Evolutionary conservation across 23 tunicate species (phyloP), one percentile per base, ranked within the genome.

Genomic region (Clavelina lepadiformis): DNA sequence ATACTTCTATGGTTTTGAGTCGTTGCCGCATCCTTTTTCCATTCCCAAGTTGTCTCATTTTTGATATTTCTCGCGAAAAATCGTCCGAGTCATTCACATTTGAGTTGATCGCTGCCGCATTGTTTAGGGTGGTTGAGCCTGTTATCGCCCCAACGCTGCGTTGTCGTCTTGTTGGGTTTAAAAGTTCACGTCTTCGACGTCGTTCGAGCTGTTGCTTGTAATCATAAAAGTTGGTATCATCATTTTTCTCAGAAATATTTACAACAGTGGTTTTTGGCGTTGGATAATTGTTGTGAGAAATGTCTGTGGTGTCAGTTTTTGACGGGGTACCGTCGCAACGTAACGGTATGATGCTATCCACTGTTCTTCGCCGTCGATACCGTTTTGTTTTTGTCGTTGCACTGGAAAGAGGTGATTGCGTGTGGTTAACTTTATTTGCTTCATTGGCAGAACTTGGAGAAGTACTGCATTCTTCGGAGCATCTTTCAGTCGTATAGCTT

Each of bases 351-450:
- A 71, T 56, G 31, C 56, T 71, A 25, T n/a, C 65, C 25, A 71
- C 51, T 2, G 76, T 71, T 32, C 65, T 32, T 55, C 76, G 64
- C 6, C 76, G 50, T 20, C 76, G 35, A 46, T 55, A 41, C 34
- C 65, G 64, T 31, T 38, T 71, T 25, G 76, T 33, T 41, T 41
- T 11, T n/a, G n/a, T n/a, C n/a, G n/a, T n/a, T n/a, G n/a, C n/a
- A n/a, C n/a, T n/a, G n/a, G n/a, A n/a, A n/a, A n/a, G n/a, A n/a
- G n/a, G n/a, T n/a, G n/a, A n/a, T n/a, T n/a, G n/a, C n/a, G n/a
- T n/a, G n/a, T n/a, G n/a, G n/a, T n/a, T n/a, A n/a, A n/a, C n/a
- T n/a, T n/a, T n/a, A n/a, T n/a, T n/a, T n/a, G n/a, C n/a, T n/a
- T n/a, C n/a, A n/a, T n/a, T n/a, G n/a, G n/a, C n/a, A n/a, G n/a